Base-by-base conservation (phyloP, 2,113 vertebrate genomes). In the Pomatorhinus ruficollis region DNA sequence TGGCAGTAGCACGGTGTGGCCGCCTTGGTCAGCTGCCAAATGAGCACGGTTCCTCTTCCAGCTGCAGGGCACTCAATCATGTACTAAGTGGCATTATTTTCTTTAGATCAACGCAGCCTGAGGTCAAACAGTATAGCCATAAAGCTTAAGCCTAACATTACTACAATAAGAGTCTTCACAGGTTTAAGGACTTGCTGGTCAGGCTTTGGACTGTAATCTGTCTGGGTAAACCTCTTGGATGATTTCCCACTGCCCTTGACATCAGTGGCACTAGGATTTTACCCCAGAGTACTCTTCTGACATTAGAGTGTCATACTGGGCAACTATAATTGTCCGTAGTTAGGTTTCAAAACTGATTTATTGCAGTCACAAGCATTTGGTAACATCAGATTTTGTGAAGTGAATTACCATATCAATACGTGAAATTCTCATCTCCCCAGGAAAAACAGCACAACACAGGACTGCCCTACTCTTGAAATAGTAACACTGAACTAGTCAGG, bases 21-120 rank as follows among this genome's bases (percentile, higher is more conserved):
- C 83, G 75, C 23, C 53, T 30, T 1, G 5, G n/a, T 53, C 33
- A 71, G 71, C 61, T 54, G 45, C 14, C 1, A 0, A 9, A 28
- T 19, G 23, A 39, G 27, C 9, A 17, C 0, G 0, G 39, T 20
- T 80, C 53, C 39, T 75, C 52, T 76, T 65, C 45, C 47, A 54
- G 72, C 33, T 72, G 66, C 63, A 63, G 31, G 31, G 54, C 86
- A 40, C 19, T 57, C 59, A 31, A 6, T 35, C 57, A 7, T 10
- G 13, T 20, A 30, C 23, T 64, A 37, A 50, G 17, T 42, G 59
- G 15, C 13, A 17, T 44, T 83, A 68, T 20, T 76, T 85, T 80
- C 31, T 80, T 44, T 77, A 71, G 23, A 76, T n/a, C 49, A 54
- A 47, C 14, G 19, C 21, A 93, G 42, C 21, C 59, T 44, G n/a